A percentile compares a stretch with the other conserved stretches of the same genome.
Conservation (phyloP, 2,888 invertebrate genomes). For the Drosophila nigricruria region DNA sequence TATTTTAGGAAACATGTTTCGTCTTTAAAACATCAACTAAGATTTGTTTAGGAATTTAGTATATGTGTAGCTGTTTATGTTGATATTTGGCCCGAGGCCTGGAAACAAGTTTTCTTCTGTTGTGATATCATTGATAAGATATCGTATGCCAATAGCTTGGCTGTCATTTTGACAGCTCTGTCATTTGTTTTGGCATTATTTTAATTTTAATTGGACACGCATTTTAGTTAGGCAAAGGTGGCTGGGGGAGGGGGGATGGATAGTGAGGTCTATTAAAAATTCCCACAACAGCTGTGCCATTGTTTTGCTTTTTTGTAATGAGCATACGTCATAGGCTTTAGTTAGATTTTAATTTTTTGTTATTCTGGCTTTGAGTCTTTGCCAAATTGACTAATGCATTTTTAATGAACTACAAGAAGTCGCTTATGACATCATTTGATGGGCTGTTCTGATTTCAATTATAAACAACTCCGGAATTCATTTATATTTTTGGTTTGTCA, state of each 20-base stretch:
- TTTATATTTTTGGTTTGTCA: not conserved
- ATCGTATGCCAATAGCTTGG: constrained; percentile 19
- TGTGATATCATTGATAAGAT: constrained; percentile 69
- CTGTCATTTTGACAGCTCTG: constrained; percentile 55
- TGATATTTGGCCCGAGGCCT: constrained; percentile 18
- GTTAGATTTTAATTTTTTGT: constrained; percentile 50
- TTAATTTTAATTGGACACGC: constrained; percentile 66
- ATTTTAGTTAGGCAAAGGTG: constrained; percentile 5
- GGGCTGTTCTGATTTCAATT: constrained; percentile 37
- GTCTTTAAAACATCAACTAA: constrained; percentile 26
- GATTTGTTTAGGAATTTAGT: constrained; percentile 7
- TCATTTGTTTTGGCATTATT: constrained; percentile 71
- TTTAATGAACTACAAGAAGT: constrained; percentile 56
- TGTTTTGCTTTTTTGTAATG: constrained; percentile 21
- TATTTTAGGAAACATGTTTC: constrained; percentile 2
- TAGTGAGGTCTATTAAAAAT: constrained; percentile 19
- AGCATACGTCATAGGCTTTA: constrained; percentile 55
- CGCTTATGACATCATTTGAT: constrained; percentile 56
- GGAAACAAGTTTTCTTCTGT: constrained; percentile 66
- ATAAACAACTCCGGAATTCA: constrained; percentile 3
- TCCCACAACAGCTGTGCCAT: constrained; percentile 57
- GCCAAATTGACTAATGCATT: constrained; percentile 69
- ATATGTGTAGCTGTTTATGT: constrained; percentile 18
- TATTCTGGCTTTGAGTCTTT: constrained; percentile 5
- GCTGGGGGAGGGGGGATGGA: not conserved